phyloP scores from a whole-genome alignment of 2,888 invertebrate species.

The Germaria angustata region DNA sequence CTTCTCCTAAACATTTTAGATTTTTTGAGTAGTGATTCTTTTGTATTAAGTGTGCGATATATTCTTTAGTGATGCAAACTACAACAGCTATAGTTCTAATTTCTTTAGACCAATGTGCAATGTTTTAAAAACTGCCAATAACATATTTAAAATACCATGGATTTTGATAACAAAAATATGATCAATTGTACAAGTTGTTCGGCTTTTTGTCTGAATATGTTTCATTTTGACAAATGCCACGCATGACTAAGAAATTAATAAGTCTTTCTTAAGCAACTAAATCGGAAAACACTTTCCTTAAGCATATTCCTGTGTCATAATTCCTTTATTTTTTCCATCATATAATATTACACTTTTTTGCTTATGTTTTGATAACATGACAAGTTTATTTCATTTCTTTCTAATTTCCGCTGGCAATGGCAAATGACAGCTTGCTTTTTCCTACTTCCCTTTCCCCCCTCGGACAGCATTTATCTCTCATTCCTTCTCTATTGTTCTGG shows the following conservation, averaged over 20 bases:
- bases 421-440: constrained; percentile 51
- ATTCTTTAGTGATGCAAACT: no score
- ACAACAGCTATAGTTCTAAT: no score
- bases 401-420: constrained; percentile 51
- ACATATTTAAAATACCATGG: no score
- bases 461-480: background rate
- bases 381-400: constrained; percentile 31
- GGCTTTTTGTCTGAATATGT: background rate
- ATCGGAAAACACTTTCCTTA: no score
- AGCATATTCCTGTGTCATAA: constrained; percentile 1
- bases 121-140: no score
- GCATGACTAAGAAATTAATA: background rate
- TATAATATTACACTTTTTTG: constrained; percentile 10
- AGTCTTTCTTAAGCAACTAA: background rate
- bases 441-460: background rate
- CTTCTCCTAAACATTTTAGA: no score
- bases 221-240: background rate
- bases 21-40: no score
- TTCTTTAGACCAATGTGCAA: no score
- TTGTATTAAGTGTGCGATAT: no score
- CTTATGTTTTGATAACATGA: constrained; percentile 49
- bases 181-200: background rate
- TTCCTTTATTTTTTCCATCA: constrained; percentile 7
- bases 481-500: background rate
- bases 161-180: background rate